phyloP scores from a whole-genome alignment of 2,797 vertebrate genomes.

The Manis crassicaudata region DNA sequence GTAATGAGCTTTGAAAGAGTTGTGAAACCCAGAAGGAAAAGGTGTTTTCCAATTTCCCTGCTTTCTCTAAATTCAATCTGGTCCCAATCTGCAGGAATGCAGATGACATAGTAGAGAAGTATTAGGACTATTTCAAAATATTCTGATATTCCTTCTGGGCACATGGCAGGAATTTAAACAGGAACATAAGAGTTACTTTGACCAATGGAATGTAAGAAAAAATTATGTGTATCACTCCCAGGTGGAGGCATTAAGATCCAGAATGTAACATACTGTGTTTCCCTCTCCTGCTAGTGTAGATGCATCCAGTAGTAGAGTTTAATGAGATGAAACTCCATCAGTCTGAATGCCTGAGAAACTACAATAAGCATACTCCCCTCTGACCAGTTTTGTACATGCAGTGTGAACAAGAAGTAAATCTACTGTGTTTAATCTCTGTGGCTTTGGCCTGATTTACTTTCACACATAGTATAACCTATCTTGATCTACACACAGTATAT shows the following conservation, averaged over 20 bases:
- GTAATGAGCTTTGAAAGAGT: not conserved
- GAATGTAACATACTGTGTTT: not conserved
- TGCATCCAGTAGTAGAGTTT: not conserved
- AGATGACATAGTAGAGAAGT: not conserved
- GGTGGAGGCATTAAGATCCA: not conserved
- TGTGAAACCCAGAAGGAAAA: conserved; percentile 7
- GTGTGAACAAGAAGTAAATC: not conserved
- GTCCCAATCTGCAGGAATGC: not conserved
- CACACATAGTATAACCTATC: not conserved
- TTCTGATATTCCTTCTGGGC: not conserved
- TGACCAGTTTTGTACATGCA: not conserved
- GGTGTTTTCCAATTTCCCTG: not conserved
- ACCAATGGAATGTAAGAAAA: not conserved
- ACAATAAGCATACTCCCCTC: not conserved
- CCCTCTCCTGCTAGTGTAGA: not conserved
- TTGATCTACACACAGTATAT: not conserved
- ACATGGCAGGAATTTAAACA: not conserved
- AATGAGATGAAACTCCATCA: not conserved
- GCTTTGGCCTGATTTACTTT: not conserved
- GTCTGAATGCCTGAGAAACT: not conserved
- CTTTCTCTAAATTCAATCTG: not conserved
- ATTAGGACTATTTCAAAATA: not conserved
- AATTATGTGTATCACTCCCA: not conserved
- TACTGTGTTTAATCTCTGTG: not conserved
- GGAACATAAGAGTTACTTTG: not conserved